phyloP scores from a whole-genome alignment of 2,797 vertebrate species.

The Hydrolagus colliei region DNA sequence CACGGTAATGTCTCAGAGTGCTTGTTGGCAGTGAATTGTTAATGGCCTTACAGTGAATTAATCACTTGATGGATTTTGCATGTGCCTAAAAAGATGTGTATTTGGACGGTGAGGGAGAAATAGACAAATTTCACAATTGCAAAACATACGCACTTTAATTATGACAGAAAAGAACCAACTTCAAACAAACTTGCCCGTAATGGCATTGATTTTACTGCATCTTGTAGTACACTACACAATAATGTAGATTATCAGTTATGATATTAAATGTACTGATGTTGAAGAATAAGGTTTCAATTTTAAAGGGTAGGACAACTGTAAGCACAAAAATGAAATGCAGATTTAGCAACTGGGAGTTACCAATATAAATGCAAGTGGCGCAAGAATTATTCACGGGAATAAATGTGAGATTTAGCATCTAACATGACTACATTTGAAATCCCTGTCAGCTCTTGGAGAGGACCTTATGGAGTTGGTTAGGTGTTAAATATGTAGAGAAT shows the following conservation, averaged over 20 bases:
- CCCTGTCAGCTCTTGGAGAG: background rate
- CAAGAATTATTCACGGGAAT: background rate
- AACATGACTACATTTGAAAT: background rate
- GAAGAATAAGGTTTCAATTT: background rate
- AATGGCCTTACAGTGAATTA: background rate
- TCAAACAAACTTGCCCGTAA: background rate
- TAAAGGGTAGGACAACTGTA: background rate
- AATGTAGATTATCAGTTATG: background rate
- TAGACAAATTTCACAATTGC: background rate
- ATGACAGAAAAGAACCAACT: background rate
- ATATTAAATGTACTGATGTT: background rate
- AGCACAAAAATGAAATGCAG: background rate
- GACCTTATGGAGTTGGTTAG: no score
- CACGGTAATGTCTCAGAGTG: background rate
- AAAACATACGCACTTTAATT: no score
- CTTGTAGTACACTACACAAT: background rate
- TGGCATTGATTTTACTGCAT: conserved; percentile 4
- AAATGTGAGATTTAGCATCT: background rate
- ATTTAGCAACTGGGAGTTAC: background rate
- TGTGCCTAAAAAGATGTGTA: background rate
- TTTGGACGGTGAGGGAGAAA: background rate
- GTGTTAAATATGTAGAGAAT: no score
- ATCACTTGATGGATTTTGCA: background rate
- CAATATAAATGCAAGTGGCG: background rate
- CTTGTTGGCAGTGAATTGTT: background rate